These are phyloP conservation scores for Noctua janthe DNA, from an alignment of 2,888 invertebrate species.

Conservation along the genomic window DNA sequence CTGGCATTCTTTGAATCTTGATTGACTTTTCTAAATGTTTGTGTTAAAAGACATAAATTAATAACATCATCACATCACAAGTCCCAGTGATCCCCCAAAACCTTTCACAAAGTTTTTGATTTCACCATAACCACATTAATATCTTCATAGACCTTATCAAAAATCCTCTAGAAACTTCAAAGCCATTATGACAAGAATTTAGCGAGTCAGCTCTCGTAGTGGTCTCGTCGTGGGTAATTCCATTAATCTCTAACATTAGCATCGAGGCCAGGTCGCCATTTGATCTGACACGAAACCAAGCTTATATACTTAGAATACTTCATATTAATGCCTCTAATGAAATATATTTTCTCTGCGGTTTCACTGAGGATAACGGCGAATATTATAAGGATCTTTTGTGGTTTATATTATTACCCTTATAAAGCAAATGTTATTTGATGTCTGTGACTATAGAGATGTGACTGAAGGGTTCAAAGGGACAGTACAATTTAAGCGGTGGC, in stretches of 20 bases:
- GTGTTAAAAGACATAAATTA: not conserved
- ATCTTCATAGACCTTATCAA: slow-evolving; percentile 52
- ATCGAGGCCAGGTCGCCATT: slow-evolving; percentile 83
- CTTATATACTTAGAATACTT: slow-evolving; percentile 77
- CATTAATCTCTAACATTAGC: slow-evolving; percentile 86
- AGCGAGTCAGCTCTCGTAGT: slow-evolving; percentile 72
- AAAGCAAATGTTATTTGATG: slow-evolving; percentile 52
- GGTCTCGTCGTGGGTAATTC: slow-evolving; percentile 79
- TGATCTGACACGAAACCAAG: slow-evolving; percentile 78
- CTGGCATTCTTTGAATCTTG: not conserved
- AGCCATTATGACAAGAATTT: slow-evolving; percentile 78
- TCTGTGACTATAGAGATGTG: slow-evolving; percentile 30
- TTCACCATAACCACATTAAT: slow-evolving; percentile 47
- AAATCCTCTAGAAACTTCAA: slow-evolving; percentile 65
- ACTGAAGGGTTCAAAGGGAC: slow-evolving; percentile 44
- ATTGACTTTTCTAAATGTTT: not conserved
- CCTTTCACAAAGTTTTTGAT: slow-evolving; percentile 26
- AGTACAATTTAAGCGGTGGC: slow-evolving; percentile 20
- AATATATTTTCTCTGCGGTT: slow-evolving; percentile 75
- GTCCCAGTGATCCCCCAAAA: slow-evolving; percentile 3
- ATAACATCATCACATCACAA: slow-evolving; percentile 1
- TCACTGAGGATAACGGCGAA: slow-evolving; percentile 71
- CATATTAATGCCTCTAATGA: slow-evolving; percentile 80
- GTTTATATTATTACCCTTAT: slow-evolving; percentile 60
- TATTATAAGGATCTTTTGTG: slow-evolving; percentile 67